Percentiles rank a stretch among this genome's conserved stretches.
Conservation (phyloP, 2,113 vertebrate species). For the Emydocephalus ijimae region DNA sequence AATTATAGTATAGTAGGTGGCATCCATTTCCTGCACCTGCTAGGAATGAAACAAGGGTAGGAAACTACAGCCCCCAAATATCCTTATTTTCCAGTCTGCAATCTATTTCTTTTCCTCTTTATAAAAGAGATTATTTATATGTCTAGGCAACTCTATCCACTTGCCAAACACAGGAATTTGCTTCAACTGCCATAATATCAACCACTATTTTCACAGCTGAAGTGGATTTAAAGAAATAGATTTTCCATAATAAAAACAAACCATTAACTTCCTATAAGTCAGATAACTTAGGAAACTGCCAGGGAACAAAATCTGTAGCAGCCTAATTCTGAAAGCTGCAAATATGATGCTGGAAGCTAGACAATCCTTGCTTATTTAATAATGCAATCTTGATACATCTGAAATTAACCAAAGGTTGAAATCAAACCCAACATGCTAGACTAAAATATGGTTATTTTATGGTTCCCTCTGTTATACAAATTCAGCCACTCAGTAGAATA, state of each 20-base stretch:
- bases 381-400: background rate
- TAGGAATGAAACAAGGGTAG: background rate
- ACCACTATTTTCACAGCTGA: conserved; percentile 14
- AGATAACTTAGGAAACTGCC: background rate
- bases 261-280: background rate
- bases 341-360: background rate
- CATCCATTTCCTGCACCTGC: background rate
- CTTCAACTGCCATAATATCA: background rate
- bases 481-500: background rate
- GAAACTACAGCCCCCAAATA: background rate
- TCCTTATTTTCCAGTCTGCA: background rate
- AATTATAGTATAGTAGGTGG: background rate
- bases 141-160: background rate
- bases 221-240: background rate
- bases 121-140: background rate
- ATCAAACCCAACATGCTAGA: background rate
- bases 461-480: background rate
- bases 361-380: background rate
- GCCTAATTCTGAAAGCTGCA: background rate
- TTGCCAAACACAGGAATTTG: conserved; percentile 6
- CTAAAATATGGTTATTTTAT: background rate
- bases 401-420: background rate
- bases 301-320: background rate
- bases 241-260: background rate
- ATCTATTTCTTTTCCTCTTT: background rate